Percentiles rank a stretch among this genome's conserved stretches.
phyloP scores from a whole-genome alignment of 2,888 invertebrate genomes.

The Tetragonula carbonaria region DNA sequence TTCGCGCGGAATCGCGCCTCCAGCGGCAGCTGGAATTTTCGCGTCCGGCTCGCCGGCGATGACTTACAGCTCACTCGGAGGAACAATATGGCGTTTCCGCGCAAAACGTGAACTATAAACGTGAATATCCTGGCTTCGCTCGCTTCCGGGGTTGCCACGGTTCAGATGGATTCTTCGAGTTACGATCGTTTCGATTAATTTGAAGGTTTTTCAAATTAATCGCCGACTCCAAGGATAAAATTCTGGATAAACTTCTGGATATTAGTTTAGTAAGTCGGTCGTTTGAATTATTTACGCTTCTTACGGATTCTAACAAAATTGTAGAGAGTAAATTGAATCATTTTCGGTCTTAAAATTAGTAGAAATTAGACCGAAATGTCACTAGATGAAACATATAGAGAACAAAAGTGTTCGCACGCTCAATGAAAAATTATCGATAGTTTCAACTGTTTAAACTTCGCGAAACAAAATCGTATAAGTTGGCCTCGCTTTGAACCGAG shows the following conservation, averaged over 20 bases:
- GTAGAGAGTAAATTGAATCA: too few relatives aligned
- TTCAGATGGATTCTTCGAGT: neutral
- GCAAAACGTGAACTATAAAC: neutral
- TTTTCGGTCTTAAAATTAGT: too few relatives aligned
- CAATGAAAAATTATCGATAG: too few relatives aligned
- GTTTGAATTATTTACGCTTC: neutral
- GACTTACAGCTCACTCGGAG: neutral
- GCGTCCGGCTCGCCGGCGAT: neutral
- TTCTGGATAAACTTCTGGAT: neutral
- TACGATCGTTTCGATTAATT: neutral
- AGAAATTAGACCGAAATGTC: too few relatives aligned
- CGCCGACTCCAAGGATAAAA: neutral
- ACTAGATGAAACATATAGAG: too few relatives aligned
- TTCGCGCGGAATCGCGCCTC: slow-evolving; percentile 3
- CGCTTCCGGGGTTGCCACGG: neutral
- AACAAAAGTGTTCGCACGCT: too few relatives aligned
- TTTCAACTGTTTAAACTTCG: too few relatives aligned
- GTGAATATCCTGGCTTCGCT: neutral
- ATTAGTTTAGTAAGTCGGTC: neutral
- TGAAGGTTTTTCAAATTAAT: too few relatives aligned
- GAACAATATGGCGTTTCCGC: neutral
- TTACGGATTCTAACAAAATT: neutral
- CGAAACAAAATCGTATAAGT: too few relatives aligned
- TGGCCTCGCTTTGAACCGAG: too few relatives aligned
- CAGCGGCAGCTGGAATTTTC: neutral